These are phyloP conservation scores for Archips xylosteana DNA, from an alignment of 2,888 invertebrate genomes.

Conservation along the genomic window DNA sequence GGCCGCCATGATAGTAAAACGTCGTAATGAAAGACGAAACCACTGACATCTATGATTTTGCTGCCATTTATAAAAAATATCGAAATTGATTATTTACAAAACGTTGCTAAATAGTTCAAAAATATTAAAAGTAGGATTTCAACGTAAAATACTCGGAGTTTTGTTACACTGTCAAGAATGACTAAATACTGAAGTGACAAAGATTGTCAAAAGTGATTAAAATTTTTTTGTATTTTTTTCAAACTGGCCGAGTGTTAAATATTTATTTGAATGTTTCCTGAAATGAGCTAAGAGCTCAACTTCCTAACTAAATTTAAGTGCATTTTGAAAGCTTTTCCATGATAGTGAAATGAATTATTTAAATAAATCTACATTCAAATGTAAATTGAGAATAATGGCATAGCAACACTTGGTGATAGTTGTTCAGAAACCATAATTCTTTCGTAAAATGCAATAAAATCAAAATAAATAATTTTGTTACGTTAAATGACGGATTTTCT, in stretches of 20 bases:
- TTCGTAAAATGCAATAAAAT: no score
- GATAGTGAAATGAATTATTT: neutral
- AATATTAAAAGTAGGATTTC: neutral
- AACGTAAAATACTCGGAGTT: neutral
- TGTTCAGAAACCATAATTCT: conserved; percentile 3
- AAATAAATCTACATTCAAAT: neutral
- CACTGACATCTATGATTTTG: conserved; percentile 66
- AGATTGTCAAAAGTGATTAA: neutral
- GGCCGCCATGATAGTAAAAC: conserved; percentile 93
- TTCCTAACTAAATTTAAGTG: neutral
- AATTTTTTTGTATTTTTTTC: neutral
- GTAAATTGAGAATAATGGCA: neutral
- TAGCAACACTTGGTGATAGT: conserved; percentile 1
- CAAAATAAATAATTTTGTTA: no score
- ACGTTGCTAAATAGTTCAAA: neutral
- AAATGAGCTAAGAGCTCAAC: no score
- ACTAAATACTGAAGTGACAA: conserved; percentile 1
- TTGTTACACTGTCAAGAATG: neutral
- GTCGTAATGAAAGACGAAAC: conserved; percentile 76
- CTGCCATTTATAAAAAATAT: conserved; percentile 41
- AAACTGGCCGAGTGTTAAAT: conserved; percentile 5
- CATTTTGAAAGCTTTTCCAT: neutral
- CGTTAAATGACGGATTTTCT: no score
- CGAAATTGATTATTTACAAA: neutral
- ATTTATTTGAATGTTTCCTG: neutral